phyloP scores from a whole-genome alignment of 2,797 vertebrate species.

The Pyrocephalus nanus region DNA sequence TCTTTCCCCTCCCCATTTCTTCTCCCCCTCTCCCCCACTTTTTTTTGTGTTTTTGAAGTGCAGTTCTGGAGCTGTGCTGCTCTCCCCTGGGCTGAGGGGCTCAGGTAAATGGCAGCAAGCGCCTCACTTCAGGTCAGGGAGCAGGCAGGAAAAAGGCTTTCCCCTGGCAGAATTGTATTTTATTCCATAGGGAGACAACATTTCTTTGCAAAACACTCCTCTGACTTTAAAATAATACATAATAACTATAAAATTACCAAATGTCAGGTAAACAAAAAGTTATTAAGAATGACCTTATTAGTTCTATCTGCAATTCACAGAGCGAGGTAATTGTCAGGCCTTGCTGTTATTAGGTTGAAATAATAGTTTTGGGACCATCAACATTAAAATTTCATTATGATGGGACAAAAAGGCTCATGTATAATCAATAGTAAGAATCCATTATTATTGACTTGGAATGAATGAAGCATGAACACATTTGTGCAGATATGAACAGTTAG shows the following conservation, averaged over 20 bases:
- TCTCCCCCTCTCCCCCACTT: too few relatives aligned
- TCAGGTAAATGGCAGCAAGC: conserved; percentile 1
- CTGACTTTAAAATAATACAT: conserved; percentile 78
- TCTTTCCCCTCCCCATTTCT: too few relatives aligned
- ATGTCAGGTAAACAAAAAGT: conserved; percentile 89
- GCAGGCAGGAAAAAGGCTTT: not conserved
- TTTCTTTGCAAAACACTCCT: conserved; percentile 71
- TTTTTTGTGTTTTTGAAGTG: not conserved
- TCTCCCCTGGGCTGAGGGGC: not conserved
- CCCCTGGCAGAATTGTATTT: not conserved
- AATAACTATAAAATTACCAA: conserved; percentile 83
- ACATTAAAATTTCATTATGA: conserved; percentile 93
- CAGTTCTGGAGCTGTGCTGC: not conserved
- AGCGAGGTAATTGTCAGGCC: conserved; percentile 89
- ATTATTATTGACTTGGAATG: conserved; percentile 81
- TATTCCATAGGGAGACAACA: conserved; percentile 17
- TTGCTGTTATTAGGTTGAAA: conserved; percentile 85
- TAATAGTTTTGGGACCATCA: conserved; percentile 84
- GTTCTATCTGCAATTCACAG: conserved; percentile 87
- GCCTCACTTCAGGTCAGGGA: not conserved
- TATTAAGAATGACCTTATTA: conserved; percentile 89
- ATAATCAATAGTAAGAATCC: conserved; percentile 92
- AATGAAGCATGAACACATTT: conserved; percentile 72
- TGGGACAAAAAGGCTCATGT: conserved; percentile 93
- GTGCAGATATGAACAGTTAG: conserved; percentile 67